Conservation (phyloP, 1,140 invertebrate species). For the Drosophila quadrilineata region DNA sequence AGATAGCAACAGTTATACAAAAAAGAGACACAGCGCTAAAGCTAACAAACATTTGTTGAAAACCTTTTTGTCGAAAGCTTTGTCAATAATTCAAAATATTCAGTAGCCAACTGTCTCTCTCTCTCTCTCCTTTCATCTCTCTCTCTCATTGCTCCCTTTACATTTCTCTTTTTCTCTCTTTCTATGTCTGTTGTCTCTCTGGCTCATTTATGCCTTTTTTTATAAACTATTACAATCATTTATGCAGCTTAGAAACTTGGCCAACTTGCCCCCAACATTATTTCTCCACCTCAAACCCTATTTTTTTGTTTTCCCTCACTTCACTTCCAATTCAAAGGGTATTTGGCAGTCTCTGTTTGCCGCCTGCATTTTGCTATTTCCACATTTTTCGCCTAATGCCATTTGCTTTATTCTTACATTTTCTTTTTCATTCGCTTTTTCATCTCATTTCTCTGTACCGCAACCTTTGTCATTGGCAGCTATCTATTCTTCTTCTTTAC, state of each 20-base stretch:
- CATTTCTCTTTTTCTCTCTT: too few relatives aligned
- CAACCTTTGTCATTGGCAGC: slow-evolving; percentile 39
- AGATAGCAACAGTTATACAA: not conserved
- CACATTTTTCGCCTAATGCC: not conserved
- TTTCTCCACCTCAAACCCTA: not conserved
- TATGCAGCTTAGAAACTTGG: too few relatives aligned
- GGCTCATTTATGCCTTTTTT: too few relatives aligned
- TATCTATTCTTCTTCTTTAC: too few relatives aligned
- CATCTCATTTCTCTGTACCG: slow-evolving; percentile 14
- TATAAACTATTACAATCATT: too few relatives aligned
- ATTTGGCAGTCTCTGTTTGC: not conserved
- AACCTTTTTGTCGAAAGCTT: not conserved
- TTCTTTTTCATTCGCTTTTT: slow-evolving; percentile 25
- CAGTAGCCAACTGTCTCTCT: too few relatives aligned
- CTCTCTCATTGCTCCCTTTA: too few relatives aligned
- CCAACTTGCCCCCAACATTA: too few relatives aligned
- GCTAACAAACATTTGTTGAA: not conserved
- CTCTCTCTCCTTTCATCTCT: too few relatives aligned
- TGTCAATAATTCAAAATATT: not conserved
- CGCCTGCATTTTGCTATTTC: not conserved
- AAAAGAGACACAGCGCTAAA: not conserved
- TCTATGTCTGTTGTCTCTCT: too few relatives aligned
- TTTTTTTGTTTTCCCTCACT: not conserved
- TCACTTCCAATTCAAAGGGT: not conserved
- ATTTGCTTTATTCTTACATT: slow-evolving; percentile 22